Evolutionary conservation across 2,888 invertebrate species (phyloP).

Genomic region (Conchocele bisecta): DNA sequence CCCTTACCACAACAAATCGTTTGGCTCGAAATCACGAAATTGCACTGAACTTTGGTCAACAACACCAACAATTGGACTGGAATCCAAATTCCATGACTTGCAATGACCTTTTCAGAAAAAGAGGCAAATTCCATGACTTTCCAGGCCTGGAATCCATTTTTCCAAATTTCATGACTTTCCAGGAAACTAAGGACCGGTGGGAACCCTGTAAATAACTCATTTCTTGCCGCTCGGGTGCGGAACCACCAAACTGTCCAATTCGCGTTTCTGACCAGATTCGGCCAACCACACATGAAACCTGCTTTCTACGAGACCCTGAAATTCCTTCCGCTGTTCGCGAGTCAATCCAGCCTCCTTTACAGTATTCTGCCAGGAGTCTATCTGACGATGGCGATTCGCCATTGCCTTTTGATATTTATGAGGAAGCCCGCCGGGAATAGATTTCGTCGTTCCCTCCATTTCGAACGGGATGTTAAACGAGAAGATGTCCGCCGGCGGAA

Average conservation of each 20-base stretch:
- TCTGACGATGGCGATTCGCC: constrained; percentile 73
- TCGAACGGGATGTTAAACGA: constrained; percentile 81
- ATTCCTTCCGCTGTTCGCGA: constrained; percentile 78
- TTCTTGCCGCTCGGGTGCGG: no score
- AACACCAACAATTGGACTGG: no score
- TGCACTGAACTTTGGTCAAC: no score
- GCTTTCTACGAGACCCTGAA: constrained; percentile 80
- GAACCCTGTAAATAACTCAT: no score
- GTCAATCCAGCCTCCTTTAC: constrained; percentile 79
- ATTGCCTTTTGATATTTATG: constrained; percentile 77
- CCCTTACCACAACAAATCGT: no score
- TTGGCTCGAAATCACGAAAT: no score
- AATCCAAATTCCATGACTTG: no score
- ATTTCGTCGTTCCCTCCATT: constrained; percentile 77
- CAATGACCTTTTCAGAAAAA: no score
- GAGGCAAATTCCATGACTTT: no score
- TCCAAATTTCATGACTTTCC: no score
- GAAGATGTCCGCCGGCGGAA: constrained; percentile 78
- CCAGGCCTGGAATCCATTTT: no score
- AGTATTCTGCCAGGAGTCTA: constrained; percentile 80
- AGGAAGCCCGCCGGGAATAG: constrained; percentile 78
- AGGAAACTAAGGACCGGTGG: no score
- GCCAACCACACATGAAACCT: constrained; percentile 81
- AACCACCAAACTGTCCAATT: constrained; percentile 79
- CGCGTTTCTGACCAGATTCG: constrained; percentile 79